These are phyloP conservation scores for Chlorospingus semifuscus DNA, from an alignment of 2,797 vertebrate genomes.

Conservation along the genomic window DNA sequence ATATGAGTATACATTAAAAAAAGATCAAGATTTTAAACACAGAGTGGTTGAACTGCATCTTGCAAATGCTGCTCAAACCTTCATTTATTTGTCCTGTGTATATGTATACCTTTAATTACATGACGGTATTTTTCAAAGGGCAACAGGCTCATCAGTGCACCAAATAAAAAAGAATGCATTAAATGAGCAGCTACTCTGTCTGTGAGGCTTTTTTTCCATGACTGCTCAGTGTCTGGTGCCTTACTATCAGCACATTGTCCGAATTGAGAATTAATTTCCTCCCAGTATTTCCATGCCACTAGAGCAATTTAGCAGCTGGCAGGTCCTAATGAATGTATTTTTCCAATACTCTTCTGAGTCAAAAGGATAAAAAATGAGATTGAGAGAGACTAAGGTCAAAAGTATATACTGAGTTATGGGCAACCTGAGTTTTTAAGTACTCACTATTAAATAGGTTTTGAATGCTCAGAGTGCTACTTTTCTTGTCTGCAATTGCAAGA, in stretches of 20 bases:
- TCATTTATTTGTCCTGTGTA: neutral
- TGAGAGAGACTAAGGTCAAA: neutral
- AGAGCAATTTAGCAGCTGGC: neutral
- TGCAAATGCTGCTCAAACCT: neutral
- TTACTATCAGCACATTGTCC: neutral
- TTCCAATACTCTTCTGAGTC: neutral
- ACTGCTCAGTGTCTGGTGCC: neutral
- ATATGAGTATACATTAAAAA: neutral
- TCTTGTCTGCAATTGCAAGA: neutral
- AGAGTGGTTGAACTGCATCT: neutral
- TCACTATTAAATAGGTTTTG: neutral
- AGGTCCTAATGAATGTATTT: conserved; percentile 16
- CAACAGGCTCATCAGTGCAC: neutral
- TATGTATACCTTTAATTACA: neutral
- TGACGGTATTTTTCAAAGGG: neutral
- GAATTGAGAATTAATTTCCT: neutral
- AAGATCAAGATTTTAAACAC: neutral
- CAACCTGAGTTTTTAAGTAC: neutral
- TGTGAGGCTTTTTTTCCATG: neutral
- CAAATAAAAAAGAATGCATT: neutral
- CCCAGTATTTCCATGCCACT: neutral
- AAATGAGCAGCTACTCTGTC: neutral
- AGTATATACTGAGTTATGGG: neutral
- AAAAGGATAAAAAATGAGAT: neutral
- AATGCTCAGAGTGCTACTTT: neutral